Conservation (phyloP, 2,113 vertebrate genomes). For the Protobothrops flavoviridis region DNA sequence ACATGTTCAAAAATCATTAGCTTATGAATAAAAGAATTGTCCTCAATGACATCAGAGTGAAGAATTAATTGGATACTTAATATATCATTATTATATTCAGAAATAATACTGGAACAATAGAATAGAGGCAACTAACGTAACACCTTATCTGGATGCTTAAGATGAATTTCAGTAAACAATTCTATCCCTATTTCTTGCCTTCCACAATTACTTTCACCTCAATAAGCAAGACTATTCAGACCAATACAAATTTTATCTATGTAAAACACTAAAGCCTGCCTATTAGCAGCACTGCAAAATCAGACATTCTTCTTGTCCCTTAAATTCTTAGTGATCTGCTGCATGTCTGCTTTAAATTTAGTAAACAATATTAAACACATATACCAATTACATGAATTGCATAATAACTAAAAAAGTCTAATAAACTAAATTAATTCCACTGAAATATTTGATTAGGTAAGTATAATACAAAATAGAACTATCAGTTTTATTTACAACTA, state of each 20-base stretch:
- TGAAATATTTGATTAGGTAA: background rate
- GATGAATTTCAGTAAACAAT: background rate
- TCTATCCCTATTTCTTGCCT: background rate
- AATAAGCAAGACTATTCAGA: background rate
- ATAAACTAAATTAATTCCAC: background rate
- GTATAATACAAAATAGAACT: background rate
- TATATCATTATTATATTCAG: background rate
- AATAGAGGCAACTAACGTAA: background rate
- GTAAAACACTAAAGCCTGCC: background rate
- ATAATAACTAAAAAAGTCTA: background rate
- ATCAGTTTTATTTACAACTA: background rate
- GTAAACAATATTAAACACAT: background rate
- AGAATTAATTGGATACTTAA: background rate
- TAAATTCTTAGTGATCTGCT: background rate
- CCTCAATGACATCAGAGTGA: background rate
- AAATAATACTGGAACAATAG: background rate
- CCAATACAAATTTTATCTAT: background rate
- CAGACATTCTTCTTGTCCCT: background rate
- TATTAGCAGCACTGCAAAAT: background rate
- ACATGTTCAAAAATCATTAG: background rate
- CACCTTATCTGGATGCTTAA: background rate
- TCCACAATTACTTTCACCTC: background rate
- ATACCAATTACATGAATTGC: background rate
- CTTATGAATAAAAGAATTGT: background rate
- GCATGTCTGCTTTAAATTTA: background rate